Evolutionary conservation across 2,888 invertebrate genomes (phyloP).

Genomic region (Apotomis capreana): DNA sequence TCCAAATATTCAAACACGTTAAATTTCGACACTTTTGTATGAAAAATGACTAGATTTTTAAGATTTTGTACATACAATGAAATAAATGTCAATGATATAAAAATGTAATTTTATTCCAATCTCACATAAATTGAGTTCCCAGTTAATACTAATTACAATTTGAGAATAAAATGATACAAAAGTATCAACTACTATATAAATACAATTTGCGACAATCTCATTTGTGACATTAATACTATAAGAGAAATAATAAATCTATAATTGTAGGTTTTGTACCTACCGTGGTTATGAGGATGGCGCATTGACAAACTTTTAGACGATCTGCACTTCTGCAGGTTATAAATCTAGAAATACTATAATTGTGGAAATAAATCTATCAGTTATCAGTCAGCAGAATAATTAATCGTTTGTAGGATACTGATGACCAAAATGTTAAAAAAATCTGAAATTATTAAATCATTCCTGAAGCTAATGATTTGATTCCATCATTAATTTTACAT

Average conservation of each 20-base stretch:
- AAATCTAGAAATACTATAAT: too few relatives aligned
- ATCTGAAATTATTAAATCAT: too few relatives aligned
- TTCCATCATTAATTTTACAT: too few relatives aligned
- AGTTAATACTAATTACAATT: constrained; percentile 1
- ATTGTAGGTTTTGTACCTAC: too few relatives aligned
- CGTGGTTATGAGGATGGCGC: too few relatives aligned
- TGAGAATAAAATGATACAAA: constrained; percentile 6
- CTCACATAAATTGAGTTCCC: constrained; percentile 1
- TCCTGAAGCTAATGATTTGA: too few relatives aligned
- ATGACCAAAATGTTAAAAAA: too few relatives aligned
- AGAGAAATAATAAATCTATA: constrained; percentile 4
- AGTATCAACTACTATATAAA: not conserved
- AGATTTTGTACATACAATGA: constrained; percentile 83
- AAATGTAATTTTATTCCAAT: constrained; percentile 55
- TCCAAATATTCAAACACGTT: constrained; percentile 79
- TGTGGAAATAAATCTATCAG: too few relatives aligned
- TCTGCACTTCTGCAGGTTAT: too few relatives aligned
- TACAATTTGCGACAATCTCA: constrained; percentile 12
- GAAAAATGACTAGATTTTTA: constrained; percentile 77
- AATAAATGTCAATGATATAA: constrained; percentile 82
- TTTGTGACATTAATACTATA: constrained; percentile 8
- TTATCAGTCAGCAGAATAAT: too few relatives aligned
- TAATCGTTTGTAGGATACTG: too few relatives aligned
- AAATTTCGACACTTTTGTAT: constrained; percentile 83
- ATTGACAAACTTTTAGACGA: too few relatives aligned